Evolutionary conservation across 2,113 vertebrate species (phyloP).

Genomic region (Eudyptes chrysolophus): DNA sequence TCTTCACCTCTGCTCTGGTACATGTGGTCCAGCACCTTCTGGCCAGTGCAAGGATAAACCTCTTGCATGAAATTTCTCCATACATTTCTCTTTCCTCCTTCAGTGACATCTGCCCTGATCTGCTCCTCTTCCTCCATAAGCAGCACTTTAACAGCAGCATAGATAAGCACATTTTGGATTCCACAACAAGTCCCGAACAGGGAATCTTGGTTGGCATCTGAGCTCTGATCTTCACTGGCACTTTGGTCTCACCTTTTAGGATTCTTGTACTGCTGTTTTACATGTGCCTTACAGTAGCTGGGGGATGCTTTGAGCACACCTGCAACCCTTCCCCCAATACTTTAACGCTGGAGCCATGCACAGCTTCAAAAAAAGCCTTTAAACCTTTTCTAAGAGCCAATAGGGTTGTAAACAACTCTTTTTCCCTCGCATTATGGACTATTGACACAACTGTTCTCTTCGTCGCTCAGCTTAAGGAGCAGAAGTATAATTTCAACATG

Average conservation of each 20-base stretch:
- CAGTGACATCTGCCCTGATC: background rate
- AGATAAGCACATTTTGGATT: background rate
- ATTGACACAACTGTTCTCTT: conserved; percentile 33
- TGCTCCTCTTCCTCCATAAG: background rate
- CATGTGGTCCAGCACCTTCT: background rate
- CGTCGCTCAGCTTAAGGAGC: background rate
- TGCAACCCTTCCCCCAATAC: background rate
- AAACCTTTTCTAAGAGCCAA: background rate
- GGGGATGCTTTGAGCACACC: background rate
- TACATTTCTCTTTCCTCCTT: background rate
- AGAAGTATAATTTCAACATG: conserved; percentile 6
- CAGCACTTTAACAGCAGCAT: background rate
- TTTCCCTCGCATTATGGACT: background rate
- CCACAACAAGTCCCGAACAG: background rate
- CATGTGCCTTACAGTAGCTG: background rate
- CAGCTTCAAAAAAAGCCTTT: background rate
- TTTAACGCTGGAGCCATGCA: background rate
- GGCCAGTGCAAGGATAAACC: background rate
- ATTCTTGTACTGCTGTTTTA: background rate
- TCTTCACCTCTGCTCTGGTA: background rate
- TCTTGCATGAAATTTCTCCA: background rate
- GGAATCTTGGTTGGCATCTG: background rate
- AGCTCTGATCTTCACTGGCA: background rate
- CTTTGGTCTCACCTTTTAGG: background rate
- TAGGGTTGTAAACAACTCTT: background rate